A percentile compares a stretch with the other conserved stretches of the same genome.
Conservation (phyloP, 1,140 invertebrate genomes). For the Drosophila fuyamai region DNA sequence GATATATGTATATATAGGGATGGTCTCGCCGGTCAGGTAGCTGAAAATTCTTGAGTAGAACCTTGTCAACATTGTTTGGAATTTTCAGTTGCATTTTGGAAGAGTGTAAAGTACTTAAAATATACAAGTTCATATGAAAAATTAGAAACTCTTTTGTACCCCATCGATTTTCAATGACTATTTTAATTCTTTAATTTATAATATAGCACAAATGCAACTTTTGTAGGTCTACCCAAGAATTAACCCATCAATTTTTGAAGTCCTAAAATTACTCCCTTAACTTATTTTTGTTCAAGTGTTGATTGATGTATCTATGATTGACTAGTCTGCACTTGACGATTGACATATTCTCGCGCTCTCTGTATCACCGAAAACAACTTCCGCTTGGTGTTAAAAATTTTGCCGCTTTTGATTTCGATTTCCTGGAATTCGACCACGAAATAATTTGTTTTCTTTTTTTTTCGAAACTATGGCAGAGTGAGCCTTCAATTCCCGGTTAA, state of each 20-base stretch:
- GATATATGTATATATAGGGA: slow-evolving; percentile 31
- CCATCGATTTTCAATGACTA: background rate
- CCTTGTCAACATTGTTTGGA: slow-evolving; percentile 30
- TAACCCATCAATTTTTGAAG: too few species aligned
- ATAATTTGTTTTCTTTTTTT: slow-evolving; percentile 46
- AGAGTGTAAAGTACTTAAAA: slow-evolving; percentile 28
- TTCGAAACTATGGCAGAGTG: slow-evolving; percentile 35
- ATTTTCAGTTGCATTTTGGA: slow-evolving; percentile 14
- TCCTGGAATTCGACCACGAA: slow-evolving; percentile 75
- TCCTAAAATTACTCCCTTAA: too few species aligned
- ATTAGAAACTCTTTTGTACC: background rate
- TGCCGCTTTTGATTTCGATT: slow-evolving; percentile 75
- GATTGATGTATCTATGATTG: slow-evolving; percentile 70
- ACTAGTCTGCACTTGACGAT: slow-evolving; percentile 61
- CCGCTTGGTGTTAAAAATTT: slow-evolving; percentile 57
- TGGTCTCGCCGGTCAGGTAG: slow-evolving; percentile 37
- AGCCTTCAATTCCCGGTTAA: slow-evolving; percentile 70
- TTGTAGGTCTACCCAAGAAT: background rate
- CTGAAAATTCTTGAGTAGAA: slow-evolving; percentile 15
- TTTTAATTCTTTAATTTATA: too few species aligned
- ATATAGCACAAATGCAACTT: too few species aligned
- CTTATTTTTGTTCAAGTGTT: slow-evolving; percentile 19
- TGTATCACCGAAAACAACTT: slow-evolving; percentile 54
- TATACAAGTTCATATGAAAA: background rate
- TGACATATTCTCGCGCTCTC: slow-evolving; percentile 38